Base-by-base conservation (phyloP, 2,888 invertebrate species). In the Belgica antarctica region DNA sequence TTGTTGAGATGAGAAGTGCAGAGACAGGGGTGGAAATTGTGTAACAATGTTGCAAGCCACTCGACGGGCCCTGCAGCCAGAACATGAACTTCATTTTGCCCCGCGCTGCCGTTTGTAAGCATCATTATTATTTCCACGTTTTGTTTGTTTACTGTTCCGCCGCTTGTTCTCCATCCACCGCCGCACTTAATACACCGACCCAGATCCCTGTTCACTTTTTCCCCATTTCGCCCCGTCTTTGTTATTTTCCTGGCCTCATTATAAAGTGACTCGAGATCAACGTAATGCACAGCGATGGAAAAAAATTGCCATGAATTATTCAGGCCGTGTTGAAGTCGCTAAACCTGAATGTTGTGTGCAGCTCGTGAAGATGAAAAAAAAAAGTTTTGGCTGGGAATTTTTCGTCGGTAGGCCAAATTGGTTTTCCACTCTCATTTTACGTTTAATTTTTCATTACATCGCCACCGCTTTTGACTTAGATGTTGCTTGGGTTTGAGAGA, bases 251-350 rank as follows among this genome's bases (percentile, higher is more conserved):
- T 66, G 52, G 68, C 34, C 59, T 68, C 59, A 34, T 68, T 68
- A 68, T 57, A 31, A 36, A 68, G 68, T 31, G 68, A 68, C 68
- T 68, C 46, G 36, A 68, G 57, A 68, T 68, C 52, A 68, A 68
- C 68, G 34, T 57, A 57, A 68, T 68, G 28, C 12, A 3, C 8
- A 41, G 63, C 46, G 41, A 27, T 27, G 57, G 12, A 59, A 25
- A 65, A 68, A 46, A 68, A 68, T 61, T 46, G 59, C 31, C 57
- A 70, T 70, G 57, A 70, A 70, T 70, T 41, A 70, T 70, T 70
- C 61, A 70, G 19, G 52, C 59, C 12, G 25, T 27, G 25, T 24
- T 27, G 25, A 24, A 22, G 25, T 59, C 27, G 59, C 27, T 12
- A n/a, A 59, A 27, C 25, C 59, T 59, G 17, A 8, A 47, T 8